phyloP scores from a whole-genome alignment of 2,113 vertebrate genomes.

The Chlorodrepanis virens region DNA sequence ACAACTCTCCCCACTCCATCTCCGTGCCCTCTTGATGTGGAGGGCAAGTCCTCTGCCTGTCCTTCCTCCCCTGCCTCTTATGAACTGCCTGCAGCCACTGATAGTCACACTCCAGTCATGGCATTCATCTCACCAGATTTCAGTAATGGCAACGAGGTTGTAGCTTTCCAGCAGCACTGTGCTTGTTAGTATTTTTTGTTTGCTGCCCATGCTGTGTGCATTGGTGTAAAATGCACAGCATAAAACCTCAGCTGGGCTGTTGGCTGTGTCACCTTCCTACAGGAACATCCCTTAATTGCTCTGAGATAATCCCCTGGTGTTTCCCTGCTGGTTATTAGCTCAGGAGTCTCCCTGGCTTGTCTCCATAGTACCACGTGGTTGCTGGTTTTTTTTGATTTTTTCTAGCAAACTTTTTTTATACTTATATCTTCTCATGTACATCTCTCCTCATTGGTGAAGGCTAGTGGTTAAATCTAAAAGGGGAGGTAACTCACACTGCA shows the following conservation, averaged over 20 bases:
- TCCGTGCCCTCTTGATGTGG: too few species aligned
- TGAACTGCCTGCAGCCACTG: not conserved
- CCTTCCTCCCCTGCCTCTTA: not conserved
- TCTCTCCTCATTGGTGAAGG: not conserved
- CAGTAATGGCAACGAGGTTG: accelerated
- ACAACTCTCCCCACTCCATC: not conserved
- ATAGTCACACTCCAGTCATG: not conserved
- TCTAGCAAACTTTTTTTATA: not conserved
- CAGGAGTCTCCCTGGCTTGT: accelerated
- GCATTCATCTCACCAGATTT: not conserved
- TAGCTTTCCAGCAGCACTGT: not conserved
- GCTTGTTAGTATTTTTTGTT: not conserved
- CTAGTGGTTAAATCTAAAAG: not conserved
- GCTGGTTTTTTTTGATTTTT: not conserved
- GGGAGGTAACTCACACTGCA: not conserved
- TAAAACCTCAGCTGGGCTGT: not conserved
- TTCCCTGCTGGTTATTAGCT: not conserved
- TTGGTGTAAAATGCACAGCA: not conserved
- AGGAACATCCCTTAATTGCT: not conserved
- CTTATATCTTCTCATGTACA: not conserved
- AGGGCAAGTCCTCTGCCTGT: not conserved
- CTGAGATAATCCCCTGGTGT: not conserved
- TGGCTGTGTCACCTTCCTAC: not conserved
- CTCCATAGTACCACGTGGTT: not conserved
- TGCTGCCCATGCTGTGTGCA: not conserved